Evolutionary conservation across 2,113 vertebrate species (phyloP).

Genomic region (Xiphias gladius): DNA sequence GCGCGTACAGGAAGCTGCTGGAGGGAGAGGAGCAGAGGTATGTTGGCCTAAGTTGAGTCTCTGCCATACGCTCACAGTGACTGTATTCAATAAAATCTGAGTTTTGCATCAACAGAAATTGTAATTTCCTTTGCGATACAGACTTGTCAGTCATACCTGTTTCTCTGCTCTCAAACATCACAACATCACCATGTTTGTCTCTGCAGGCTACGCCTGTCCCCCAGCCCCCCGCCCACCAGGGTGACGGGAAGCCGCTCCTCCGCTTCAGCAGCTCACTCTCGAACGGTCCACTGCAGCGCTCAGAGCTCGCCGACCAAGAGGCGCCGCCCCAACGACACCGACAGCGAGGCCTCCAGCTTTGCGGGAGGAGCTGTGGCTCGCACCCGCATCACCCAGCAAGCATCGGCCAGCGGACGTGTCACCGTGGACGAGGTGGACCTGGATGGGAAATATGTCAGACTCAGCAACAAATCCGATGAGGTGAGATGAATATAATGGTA

Average conservation of each 20-base stretch:
- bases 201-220: constrained; percentile 92
- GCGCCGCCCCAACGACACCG: constrained; percentile 89
- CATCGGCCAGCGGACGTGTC: constrained; percentile 92
- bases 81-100: not conserved
- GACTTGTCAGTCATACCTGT: too few species aligned
- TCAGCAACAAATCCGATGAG: constrained; percentile 95
- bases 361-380: constrained; percentile 81
- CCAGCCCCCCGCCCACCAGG: constrained; percentile 89
- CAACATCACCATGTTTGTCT: not conserved
- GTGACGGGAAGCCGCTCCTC: constrained; percentile 82
- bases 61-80: too few species aligned
- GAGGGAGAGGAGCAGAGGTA: constrained; percentile 97
- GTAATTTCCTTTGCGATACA: too few species aligned
- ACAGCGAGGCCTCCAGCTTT: constrained; percentile 86
- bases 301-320: constrained; percentile 88
- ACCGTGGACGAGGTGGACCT: constrained; percentile 96
- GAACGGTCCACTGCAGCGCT: constrained; percentile 32
- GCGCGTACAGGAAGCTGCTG: constrained; percentile 95
- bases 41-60: not conserved
- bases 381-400: constrained; percentile 94
- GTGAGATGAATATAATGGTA: constrained; percentile 70
- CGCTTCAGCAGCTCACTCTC: constrained; percentile 59
- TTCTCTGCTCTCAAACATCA: too few species aligned
- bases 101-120: not conserved
- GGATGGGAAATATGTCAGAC: constrained; percentile 94